Evolutionary conservation across 1,140 invertebrate genomes (phyloP), one percentile per base, ranked within the genome.

Genomic region (Cyclina sinensis): DNA sequence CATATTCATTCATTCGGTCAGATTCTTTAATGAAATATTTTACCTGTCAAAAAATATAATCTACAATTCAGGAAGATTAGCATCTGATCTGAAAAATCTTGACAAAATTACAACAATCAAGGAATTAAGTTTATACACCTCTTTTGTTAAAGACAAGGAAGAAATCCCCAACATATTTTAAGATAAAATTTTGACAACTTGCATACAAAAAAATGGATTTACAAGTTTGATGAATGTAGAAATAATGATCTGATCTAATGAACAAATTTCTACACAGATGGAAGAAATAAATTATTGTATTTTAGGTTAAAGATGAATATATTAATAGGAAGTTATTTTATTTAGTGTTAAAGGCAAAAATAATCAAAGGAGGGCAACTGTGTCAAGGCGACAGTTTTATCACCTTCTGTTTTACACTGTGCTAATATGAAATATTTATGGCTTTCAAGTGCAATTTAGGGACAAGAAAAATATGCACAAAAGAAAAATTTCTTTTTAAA

Each of bases 81-180:
- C 7, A 76, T 76, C 73, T 76, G 32, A 46, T 76, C 73, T 24
- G 46, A 70, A 37, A 76, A 27, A 76, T 76, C 43, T 48, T 27
- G 11, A 51, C 73, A 76, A 78, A 78, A 78, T 51, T 51, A 48
- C 9, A 78, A 78, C 74, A 78, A 78, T 74, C 48, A 74, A 43
- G 18, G 18, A 11, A 43, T 46, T n/a, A 3, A 74, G 48, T 74
- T 74, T 48, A 74, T n/a, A n/a, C 70, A 74, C 39, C 46, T 74
- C 39, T 74, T 74, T 27, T 43, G 18, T 74, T 62, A 59, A 62
- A 39, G 57, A 62, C 80, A 68, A 62, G 82, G 82, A 1, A 68
- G 82, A 68, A 46, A 84, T 70, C 62, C 74, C 73, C 54, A 68
- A 84, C 82, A 84, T 46, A 74, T 73, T 35, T 51, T n/a, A 24